phyloP scores from a whole-genome alignment of 2,113 vertebrate species.

The Corythornis madagascariensis region DNA sequence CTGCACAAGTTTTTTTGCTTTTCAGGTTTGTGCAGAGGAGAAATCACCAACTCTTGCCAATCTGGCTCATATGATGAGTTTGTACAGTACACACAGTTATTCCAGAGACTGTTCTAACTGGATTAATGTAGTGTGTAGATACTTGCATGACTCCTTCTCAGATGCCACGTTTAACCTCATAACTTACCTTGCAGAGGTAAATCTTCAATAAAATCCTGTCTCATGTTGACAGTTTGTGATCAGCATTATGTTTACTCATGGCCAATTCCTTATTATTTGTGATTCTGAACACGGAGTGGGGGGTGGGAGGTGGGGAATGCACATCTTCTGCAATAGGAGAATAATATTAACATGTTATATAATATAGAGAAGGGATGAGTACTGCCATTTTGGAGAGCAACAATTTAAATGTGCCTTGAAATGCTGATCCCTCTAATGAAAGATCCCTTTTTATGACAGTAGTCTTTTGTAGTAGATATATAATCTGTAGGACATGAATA shows the following conservation, averaged over 20 bases:
- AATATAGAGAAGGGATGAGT: neutral
- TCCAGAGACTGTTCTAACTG: conserved; percentile 95
- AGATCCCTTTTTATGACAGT: neutral
- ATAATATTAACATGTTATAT: neutral
- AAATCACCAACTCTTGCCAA: conserved; percentile 93
- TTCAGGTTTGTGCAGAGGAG: conserved; percentile 90
- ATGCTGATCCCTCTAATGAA: neutral
- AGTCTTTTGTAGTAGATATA: neutral
- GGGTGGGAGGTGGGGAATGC: no score
- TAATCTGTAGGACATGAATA: neutral
- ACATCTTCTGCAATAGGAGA: neutral
- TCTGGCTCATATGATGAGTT: conserved; percentile 98
- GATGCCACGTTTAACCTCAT: conserved; percentile 93
- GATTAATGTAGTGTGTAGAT: conserved; percentile 98
- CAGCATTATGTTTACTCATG: neutral
- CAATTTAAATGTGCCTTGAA: neutral
- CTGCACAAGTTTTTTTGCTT: neutral
- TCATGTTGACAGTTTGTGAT: neutral
- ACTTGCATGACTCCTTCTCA: conserved; percentile 94
- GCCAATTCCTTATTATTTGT: neutral
- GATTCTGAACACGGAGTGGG: neutral
- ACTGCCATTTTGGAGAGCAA: neutral
- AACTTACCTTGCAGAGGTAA: conserved; percentile 96
- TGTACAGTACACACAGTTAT: conserved; percentile 97
- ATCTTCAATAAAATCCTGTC: neutral